Evolutionary conservation across 23 tunicate species (phyloP), one percentile per base, ranked within the genome.

Genomic region (Ascidia mentula): DNA sequence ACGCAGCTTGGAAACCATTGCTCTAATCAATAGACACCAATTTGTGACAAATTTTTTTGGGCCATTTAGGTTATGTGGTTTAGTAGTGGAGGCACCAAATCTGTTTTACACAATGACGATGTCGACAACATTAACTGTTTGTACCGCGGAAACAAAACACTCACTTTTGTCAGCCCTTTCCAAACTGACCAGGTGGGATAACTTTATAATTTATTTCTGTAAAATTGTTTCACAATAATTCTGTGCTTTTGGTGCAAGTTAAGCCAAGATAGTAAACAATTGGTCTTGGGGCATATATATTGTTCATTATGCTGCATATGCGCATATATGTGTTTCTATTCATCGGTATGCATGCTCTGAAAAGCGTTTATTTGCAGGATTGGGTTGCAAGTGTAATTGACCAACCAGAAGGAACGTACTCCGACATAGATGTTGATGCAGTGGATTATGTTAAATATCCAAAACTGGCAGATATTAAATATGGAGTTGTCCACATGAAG

Each of bases 1-100:
- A n/a, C n/a, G n/a, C n/a, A n/a, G n/a, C n/a, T n/a, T n/a, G n/a
- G n/a, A n/a, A n/a, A n/a, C n/a, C n/a, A n/a, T n/a, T n/a, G n/a
- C n/a, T n/a, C n/a, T n/a, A n/a, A n/a, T n/a, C n/a, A n/a, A n/a
- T n/a, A n/a, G n/a, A n/a, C n/a, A n/a, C n/a, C n/a, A n/a, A n/a
- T n/a, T n/a, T n/a, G n/a, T 28, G 12, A 26, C 72, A 28, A 26
- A 26, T 26, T 12, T 12, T 3, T 34, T 7, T 18, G 39, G 18
- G 18, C 18, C 60, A 45, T 34, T 8, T 32, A 86, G 90, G 90
- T 86, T 20, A 86, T 77, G 80, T 86, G 90, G 90, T 86, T 70
- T 38, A 86, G 90, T 61, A 86, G 79, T 38, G 90, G 90, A 24
- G 90, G 90, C 0, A 86, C 90, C 0, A 86, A 59, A 37, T 86